phyloP scores from a whole-genome alignment of 1,140 invertebrate genomes.

The Ceratosolen fusciceps region DNA sequence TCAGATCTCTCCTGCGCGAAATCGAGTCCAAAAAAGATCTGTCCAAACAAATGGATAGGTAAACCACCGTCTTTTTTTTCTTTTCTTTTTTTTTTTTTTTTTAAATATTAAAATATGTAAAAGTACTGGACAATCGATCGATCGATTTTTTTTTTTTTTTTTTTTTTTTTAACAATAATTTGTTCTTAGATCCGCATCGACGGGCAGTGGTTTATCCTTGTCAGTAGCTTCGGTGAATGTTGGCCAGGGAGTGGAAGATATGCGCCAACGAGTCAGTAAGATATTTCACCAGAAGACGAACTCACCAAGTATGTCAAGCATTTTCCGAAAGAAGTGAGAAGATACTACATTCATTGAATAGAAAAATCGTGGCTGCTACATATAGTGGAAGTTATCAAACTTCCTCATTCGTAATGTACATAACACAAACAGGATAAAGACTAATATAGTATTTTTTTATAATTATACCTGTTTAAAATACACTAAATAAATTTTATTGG shows the following conservation, averaged over 20 bases:
- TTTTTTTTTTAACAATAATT: constrained; percentile 2
- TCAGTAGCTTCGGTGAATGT: constrained; percentile 69
- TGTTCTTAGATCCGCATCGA: constrained; percentile 60
- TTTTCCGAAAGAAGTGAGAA: constrained; percentile 71
- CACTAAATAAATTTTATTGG: too few species aligned
- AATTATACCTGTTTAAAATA: neutral
- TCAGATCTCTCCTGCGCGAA: constrained; percentile 72
- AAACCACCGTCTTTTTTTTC: neutral
- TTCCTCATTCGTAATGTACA: neutral
- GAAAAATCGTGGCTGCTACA: neutral
- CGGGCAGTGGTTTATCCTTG: constrained; percentile 63
- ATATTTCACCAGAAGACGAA: constrained; percentile 74
- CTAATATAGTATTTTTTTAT: neutral
- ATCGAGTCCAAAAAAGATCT: constrained; percentile 69
- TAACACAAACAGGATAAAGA: neutral
- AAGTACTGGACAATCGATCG: neutral
- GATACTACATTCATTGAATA: too few species aligned
- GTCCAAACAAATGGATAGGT: constrained; percentile 68
- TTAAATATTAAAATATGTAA: too few species aligned
- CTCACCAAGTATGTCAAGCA: constrained; percentile 63
- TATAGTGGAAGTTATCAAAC: neutral
- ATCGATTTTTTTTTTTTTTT: neutral
- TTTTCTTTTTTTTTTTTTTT: neutral
- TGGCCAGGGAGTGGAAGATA: constrained; percentile 76
- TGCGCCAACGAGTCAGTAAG: constrained; percentile 75